Evolutionary conservation across 2,888 invertebrate genomes (phyloP).

Genomic region (Clitarchus hookeri): DNA sequence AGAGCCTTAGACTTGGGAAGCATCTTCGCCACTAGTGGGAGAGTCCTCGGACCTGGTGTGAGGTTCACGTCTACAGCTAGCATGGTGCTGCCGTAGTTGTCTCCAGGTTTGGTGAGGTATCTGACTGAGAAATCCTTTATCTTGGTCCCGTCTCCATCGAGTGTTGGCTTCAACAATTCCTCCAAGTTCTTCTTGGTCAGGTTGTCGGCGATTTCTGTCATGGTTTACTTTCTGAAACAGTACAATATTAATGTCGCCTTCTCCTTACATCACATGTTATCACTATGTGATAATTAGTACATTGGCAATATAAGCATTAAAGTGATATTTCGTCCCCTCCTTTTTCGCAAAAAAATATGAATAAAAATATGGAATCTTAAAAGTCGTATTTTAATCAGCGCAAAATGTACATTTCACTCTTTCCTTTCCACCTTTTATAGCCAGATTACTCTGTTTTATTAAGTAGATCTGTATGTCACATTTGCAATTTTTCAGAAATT

Average conservation of each 20-base stretch:
- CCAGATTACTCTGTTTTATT: too few species aligned
- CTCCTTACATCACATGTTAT: neutral
- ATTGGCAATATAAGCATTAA: too few species aligned
- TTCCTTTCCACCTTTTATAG: too few species aligned
- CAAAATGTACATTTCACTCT: too few species aligned
- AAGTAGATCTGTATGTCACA: too few species aligned
- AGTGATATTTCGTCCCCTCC: too few species aligned
- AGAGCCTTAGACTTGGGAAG: neutral
- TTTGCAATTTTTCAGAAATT: too few species aligned
- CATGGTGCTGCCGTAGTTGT: slow-evolving; percentile 19
- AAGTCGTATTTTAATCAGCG: too few species aligned
- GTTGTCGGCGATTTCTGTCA: neutral
- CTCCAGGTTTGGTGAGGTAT: slow-evolving; percentile 15
- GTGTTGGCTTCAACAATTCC: neutral
- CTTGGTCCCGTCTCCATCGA: slow-evolving; percentile 35
- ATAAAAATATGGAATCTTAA: too few species aligned
- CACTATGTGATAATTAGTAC: too few species aligned
- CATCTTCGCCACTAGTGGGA: slow-evolving; percentile 18
- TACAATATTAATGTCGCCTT: neutral
- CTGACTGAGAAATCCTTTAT: neutral
- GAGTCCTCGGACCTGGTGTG: neutral
- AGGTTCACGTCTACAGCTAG: neutral
- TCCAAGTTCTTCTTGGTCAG: slow-evolving; percentile 6
- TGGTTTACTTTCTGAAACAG: neutral
- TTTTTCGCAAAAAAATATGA: too few species aligned